Percentiles rank a stretch among this genome's conserved stretches.
Evolutionary conservation across 2,888 invertebrate species (phyloP).

Genomic region (Yponomeuta evonymella): DNA sequence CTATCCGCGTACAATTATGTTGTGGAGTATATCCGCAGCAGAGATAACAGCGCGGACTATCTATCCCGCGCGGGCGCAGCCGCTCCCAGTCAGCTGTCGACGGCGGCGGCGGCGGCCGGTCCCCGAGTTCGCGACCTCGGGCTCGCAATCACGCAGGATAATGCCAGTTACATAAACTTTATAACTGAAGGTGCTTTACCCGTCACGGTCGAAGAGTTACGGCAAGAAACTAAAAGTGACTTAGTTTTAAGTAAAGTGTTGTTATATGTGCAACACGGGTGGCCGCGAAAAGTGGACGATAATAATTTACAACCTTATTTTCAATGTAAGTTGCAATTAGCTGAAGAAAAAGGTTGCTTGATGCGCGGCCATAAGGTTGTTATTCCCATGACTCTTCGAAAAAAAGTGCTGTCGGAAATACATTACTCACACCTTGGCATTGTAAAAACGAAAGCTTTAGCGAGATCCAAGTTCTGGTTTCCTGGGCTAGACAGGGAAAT

Average conservation of each 20-base stretch:
- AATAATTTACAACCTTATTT: neutral
- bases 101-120: neutral
- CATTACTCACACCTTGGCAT: conserved; percentile 18
- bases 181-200: neutral
- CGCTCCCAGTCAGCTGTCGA: neutral
- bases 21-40: conserved; percentile 4
- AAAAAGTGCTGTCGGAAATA: conserved; percentile 16
- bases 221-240: conserved; percentile 8
- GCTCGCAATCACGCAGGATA: no score
- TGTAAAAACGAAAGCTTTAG: conserved; percentile 17
- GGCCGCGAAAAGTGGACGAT: conserved; percentile 5
- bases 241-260: neutral
- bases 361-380: conserved; percentile 13
- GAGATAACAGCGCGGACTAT: conserved; percentile 8
- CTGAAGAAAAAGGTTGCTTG: conserved; percentile 12
- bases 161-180: neutral
- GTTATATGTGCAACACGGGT: neutral
- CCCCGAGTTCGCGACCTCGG: neutral
- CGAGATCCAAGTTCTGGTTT: conserved; percentile 17
- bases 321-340: neutral
- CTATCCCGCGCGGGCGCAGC: conserved; percentile 1
- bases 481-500: conserved; percentile 11
- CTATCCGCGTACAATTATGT: conserved; percentile 12
- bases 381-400: neutral
- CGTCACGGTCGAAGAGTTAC: conserved; percentile 1